Conservation (phyloP, 2,888 invertebrate genomes). For the Chamaedrilus cognettii region DNA sequence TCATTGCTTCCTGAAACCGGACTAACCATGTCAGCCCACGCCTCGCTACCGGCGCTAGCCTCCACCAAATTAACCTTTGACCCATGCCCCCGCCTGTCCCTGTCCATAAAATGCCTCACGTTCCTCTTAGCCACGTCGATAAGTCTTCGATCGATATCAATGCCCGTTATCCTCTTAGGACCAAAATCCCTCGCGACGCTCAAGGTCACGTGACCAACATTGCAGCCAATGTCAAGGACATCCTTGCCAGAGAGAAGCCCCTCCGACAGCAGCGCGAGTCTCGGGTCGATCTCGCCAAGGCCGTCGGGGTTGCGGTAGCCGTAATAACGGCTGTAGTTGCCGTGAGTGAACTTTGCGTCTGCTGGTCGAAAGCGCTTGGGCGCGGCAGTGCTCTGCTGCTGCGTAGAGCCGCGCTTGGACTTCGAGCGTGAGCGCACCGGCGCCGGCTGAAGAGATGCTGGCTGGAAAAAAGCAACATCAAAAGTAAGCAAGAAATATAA, state of each 20-base stretch:
- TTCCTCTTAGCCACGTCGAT: slow-evolving; percentile 77
- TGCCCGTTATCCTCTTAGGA: slow-evolving; percentile 83
- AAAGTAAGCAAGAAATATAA: too few relatives aligned
- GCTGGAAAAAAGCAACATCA: too few relatives aligned
- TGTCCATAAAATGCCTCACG: slow-evolving; percentile 69
- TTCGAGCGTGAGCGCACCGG: too few relatives aligned
- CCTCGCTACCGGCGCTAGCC: too few relatives aligned
- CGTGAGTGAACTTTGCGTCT: slow-evolving; percentile 83
- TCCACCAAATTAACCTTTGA: too few relatives aligned
- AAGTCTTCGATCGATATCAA: slow-evolving; percentile 90
- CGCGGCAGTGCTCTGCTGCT: not conserved
- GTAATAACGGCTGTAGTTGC: slow-evolving; percentile 97
- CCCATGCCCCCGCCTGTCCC: too few relatives aligned
- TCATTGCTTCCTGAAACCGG: too few relatives aligned
- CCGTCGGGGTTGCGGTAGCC: slow-evolving; percentile 87
- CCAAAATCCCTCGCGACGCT: slow-evolving; percentile 83
- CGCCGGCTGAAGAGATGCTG: too few relatives aligned
- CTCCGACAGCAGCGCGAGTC: slow-evolving; percentile 79
- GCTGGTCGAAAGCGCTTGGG: not conserved
- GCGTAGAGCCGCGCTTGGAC: too few relatives aligned
- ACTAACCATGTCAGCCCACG: too few relatives aligned
- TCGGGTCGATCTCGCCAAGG: slow-evolving; percentile 69
- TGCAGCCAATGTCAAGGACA: slow-evolving; percentile 96
- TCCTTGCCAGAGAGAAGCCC: slow-evolving; percentile 87
- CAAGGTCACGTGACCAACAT: slow-evolving; percentile 93